phyloP scores from a whole-genome alignment of 2,797 vertebrate species.

The Microctenopoma steveboyesi region DNA sequence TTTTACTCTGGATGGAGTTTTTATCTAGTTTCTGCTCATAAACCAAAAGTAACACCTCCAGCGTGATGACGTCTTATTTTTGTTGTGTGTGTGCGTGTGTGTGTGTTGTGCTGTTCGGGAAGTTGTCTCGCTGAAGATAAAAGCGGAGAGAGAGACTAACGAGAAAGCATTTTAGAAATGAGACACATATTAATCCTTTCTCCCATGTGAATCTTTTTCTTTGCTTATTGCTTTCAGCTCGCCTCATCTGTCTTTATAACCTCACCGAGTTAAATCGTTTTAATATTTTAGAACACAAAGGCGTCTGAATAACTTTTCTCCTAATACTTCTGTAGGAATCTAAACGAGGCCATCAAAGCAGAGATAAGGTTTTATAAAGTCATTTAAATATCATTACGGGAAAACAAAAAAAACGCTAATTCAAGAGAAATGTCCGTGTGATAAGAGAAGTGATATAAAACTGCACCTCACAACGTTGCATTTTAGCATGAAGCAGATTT shows the following conservation, averaged over 20 bases:
- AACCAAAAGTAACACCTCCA: conserved; percentile 13
- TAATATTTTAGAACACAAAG: conserved; percentile 1
- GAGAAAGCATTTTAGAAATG: conserved; percentile 1
- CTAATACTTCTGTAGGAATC: background rate
- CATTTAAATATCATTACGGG: background rate
- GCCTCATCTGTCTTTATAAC: conserved; percentile 12
- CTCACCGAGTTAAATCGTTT: background rate
- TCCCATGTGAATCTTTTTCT: background rate
- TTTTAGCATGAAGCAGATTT: background rate
- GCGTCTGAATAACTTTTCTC: background rate
- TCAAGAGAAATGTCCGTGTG: too few species aligned
- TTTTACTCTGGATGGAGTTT: conserved; percentile 53
- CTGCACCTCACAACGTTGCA: too few species aligned
- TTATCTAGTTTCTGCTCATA: conserved; percentile 17
- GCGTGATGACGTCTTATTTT: conserved; percentile 18
- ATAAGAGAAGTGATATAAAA: too few species aligned
- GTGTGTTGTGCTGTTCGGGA: conserved; percentile 17
- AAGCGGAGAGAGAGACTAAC: conserved; percentile 19
- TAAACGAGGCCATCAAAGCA: background rate
- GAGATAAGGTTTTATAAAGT: background rate
- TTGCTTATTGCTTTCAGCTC: conserved; percentile 7
- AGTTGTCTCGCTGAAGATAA: conserved; percentile 27
- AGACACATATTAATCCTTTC: conserved; percentile 10
- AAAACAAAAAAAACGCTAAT: too few species aligned
- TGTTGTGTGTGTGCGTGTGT: background rate